Base-by-base conservation (phyloP, 2,113 vertebrate species). In the Stigmatopora argus region DNA sequence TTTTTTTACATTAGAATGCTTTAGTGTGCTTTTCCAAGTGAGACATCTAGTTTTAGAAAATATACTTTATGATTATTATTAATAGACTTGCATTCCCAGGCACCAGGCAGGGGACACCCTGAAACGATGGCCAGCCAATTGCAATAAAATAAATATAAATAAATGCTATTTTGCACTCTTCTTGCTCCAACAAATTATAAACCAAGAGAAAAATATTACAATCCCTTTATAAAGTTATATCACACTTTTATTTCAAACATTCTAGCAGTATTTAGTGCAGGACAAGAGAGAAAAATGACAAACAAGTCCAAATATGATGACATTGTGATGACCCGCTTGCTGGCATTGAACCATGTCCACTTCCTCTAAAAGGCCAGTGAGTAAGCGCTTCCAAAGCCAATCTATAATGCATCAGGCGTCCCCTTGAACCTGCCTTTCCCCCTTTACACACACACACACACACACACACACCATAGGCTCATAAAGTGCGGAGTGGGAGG, bases 331-430 rank as follows among this genome's bases (percentile, higher is more conserved):
- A 81, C 77, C 78, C 48, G 65, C 72, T 78, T 66, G 7, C 65
- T 78, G 77, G 75, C 79, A 72, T 53, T 80, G 80, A 84, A 74
- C 77, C 80, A 74, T 79, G 65, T 73, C 65, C 63, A 44, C 67
- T 71, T 55, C 56, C 59, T 80, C 82, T 80, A 77, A 78, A 81
- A 82, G 82, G 79, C 79, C 71, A 85, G 81, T 85, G 77, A 84
- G 81, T 87, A 85, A 86, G 85, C 81, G 66, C 85, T 79, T 87
- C 79, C 79, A 83, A 84, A 84, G 72, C 74, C 81, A 79, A 90
- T 88, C 86, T 90, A 88, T 90, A 88, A 88, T 88, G 88, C 88
- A 90, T 87, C 85, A 78, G 77, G 62, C 35, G 34, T 85, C 80
- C 79, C 88, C 86, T 84, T 86, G 84, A 86, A 86, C 83, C 78